Percentiles rank a stretch among this genome's conserved stretches.
These are phyloP conservation scores for Reticulitermes lucifugus DNA, from an alignment of 2,888 invertebrate species.

Conservation along the genomic window DNA sequence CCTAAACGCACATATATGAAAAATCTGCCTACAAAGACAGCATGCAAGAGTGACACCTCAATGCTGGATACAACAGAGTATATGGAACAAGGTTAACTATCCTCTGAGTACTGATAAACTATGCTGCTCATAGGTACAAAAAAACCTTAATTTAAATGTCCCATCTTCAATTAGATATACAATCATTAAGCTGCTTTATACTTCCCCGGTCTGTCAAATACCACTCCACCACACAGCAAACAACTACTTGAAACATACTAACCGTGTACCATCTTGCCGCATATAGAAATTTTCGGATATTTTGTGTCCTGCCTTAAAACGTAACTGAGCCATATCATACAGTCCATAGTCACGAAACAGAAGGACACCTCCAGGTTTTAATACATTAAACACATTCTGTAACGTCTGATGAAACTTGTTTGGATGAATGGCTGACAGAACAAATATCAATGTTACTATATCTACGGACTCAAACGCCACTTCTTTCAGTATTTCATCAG, in stretches of 20 bases:
- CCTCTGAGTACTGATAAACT: too few species aligned
- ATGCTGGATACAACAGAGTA: too few species aligned
- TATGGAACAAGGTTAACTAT: too few species aligned
- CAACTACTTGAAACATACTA: slow-evolving; percentile 50
- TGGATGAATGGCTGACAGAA: slow-evolving; percentile 94
- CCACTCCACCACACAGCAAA: too few species aligned
- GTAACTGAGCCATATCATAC: slow-evolving; percentile 95
- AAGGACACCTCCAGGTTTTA: slow-evolving; percentile 82
- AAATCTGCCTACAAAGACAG: too few species aligned
- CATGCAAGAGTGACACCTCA: too few species aligned
- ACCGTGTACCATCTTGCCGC: slow-evolving; percentile 96
- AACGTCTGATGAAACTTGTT: slow-evolving; percentile 73
- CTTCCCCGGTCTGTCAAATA: too few species aligned
- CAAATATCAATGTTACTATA: slow-evolving; percentile 92
- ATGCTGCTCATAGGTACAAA: too few species aligned
- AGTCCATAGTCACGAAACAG: slow-evolving; percentile 94
- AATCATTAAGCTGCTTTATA: too few species aligned
- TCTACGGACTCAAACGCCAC: slow-evolving; percentile 71
- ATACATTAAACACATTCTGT: slow-evolving; percentile 72
- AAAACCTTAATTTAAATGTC: too few species aligned
- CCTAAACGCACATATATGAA: too few species aligned
- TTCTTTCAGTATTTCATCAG: slow-evolving; percentile 72
- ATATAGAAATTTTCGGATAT: slow-evolving; percentile 94
- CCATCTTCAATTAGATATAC: too few species aligned
- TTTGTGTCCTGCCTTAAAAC: slow-evolving; percentile 94